Evolutionary conservation across 2,797 vertebrate species (phyloP).

Genomic region (Fistularia commersonii): DNA sequence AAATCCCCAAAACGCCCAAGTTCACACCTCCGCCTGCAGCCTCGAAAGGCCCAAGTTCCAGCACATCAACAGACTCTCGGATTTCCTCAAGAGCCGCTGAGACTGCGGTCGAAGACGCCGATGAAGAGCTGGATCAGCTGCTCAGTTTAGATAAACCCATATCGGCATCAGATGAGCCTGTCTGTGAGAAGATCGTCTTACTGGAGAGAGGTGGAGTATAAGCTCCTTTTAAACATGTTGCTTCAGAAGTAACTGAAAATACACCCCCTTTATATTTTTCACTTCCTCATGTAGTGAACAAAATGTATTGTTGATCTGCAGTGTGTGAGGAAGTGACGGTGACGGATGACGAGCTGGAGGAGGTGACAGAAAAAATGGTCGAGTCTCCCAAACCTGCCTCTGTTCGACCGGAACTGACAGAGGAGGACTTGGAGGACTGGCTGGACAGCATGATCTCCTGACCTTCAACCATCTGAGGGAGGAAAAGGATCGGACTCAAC

Average conservation of each 20-base stretch:
- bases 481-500: not conserved
- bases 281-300: no score
- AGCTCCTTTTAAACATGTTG: not conserved
- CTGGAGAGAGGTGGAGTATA: constrained; percentile 30
- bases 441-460: constrained; percentile 94
- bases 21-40: constrained; percentile 48
- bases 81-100: constrained; percentile 9
- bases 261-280: no score
- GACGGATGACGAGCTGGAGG: constrained; percentile 30
- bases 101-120: constrained; percentile 57
- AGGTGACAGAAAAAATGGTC: constrained; percentile 25
- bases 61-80: constrained; percentile 4
- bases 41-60: constrained; percentile 3
- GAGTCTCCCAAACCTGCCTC: constrained; percentile 15
- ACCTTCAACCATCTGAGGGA: constrained; percentile 9
- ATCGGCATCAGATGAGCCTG: constrained; percentile 6
- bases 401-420: constrained; percentile 63
- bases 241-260: no score
- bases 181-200: not conserved
- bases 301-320: constrained; percentile 20
- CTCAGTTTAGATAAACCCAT: constrained; percentile 78
- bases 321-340: constrained; percentile 14
- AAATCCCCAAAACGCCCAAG: constrained; percentile 37
- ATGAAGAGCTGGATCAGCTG: constrained; percentile 87
- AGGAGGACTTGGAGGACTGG: constrained; percentile 92